Conservation (phyloP, 1,140 invertebrate genomes). For the Aphidius ervi region DNA sequence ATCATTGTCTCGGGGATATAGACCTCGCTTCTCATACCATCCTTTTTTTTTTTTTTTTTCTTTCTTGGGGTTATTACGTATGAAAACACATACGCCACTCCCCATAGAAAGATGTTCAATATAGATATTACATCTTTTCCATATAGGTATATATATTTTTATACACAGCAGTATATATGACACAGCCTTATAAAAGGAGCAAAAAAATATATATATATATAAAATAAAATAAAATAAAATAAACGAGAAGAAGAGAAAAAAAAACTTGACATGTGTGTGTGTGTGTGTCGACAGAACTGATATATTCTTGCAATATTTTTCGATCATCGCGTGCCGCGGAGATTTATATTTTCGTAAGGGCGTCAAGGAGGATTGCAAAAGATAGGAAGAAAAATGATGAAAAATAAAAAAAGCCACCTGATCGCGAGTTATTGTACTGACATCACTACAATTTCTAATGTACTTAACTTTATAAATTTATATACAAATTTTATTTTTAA, state of each 20-base stretch:
- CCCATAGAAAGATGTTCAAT: slow-evolving; percentile 3
- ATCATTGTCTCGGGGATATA: slow-evolving; percentile 53
- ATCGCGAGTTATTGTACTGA: slow-evolving; percentile 46
- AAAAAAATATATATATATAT: background rate
- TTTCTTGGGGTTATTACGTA: slow-evolving; percentile 18
- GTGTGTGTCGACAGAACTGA: slow-evolving; percentile 48
- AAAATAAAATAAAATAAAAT: background rate
- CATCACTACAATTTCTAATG: slow-evolving; percentile 11
- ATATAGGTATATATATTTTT: slow-evolving; percentile 20
- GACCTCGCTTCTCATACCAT: slow-evolving; percentile 39
- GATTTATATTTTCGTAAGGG: slow-evolving; percentile 45
- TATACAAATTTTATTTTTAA: background rate
- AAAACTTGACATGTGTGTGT: slow-evolving; percentile 8
- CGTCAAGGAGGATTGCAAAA: slow-evolving; percentile 24
- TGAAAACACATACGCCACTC: slow-evolving; percentile 28
- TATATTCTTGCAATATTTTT: slow-evolving; percentile 57
- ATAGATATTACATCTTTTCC: too few species aligned
- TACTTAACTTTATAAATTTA: background rate
- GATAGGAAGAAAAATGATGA: slow-evolving; percentile 10
- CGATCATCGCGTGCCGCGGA: slow-evolving; percentile 53
- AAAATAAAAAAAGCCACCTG: slow-evolving; percentile 40
- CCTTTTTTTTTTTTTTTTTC: slow-evolving; percentile 17
- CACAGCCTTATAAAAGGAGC: background rate
- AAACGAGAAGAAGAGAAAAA: slow-evolving; percentile 12
- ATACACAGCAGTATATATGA: background rate